Conservation (phyloP, 2,888 invertebrate species). For the Hymenopus coronatus region DNA sequence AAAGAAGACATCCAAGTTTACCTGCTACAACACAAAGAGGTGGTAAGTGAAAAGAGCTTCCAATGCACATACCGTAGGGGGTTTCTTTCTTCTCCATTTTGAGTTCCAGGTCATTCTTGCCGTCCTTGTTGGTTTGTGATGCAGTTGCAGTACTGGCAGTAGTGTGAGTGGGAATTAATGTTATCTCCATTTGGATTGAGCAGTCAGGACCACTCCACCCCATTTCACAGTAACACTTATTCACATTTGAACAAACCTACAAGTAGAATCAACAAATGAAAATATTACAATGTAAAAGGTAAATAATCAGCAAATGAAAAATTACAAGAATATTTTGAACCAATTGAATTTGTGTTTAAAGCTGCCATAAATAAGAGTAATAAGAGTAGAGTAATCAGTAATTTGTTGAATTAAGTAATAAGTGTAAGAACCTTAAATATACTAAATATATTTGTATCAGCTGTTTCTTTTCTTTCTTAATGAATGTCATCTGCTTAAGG, state of each 20-base stretch:
- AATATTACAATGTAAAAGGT: no score
- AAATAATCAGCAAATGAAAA: no score
- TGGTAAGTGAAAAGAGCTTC: neutral
- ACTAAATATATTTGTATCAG: no score
- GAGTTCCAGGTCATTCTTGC: constrained; percentile 54
- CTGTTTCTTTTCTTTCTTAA: no score
- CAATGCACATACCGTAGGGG: constrained; percentile 80
- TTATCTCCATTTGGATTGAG: constrained; percentile 68
- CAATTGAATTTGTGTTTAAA: no score
- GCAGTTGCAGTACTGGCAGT: constrained; percentile 44
- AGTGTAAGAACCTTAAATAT: no score
- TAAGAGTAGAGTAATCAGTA: no score
- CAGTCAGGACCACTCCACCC: constrained; percentile 90
- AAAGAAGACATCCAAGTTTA: no score
- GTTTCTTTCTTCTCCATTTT: constrained; percentile 86
- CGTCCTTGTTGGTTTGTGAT: constrained; percentile 55
- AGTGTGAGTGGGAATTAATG: constrained; percentile 50
- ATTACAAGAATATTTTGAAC: no score
- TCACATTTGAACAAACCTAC: constrained; percentile 88
- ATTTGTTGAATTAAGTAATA: no score
- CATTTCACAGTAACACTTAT: constrained; percentile 85
- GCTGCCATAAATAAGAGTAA: no score
- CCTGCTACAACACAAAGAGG: neutral
- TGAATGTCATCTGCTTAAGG: no score
- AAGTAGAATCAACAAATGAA: neutral